Percentiles rank a stretch among this genome's conserved stretches.
phyloP scores from a whole-genome alignment of 2,113 vertebrate species.

The Galbula dea region DNA sequence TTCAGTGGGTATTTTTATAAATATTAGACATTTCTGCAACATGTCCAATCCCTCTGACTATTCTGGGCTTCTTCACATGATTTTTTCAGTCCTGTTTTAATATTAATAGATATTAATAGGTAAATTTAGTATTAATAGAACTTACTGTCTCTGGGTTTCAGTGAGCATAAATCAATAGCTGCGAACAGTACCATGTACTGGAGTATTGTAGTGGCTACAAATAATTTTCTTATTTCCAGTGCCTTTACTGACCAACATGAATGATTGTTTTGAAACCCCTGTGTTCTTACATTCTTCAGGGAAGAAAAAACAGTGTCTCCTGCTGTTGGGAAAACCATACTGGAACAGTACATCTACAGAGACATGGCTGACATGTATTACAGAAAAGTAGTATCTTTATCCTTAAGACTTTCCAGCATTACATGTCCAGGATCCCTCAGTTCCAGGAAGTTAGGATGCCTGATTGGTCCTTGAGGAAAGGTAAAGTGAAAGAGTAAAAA shows the following conservation, averaged over 20 bases:
- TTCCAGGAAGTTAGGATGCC: background rate
- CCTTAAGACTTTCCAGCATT: background rate
- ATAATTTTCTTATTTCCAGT: conserved; percentile 1
- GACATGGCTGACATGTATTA: background rate
- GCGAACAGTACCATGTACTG: background rate
- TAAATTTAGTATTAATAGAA: conserved; percentile 37
- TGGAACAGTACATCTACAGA: background rate
- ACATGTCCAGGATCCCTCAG: background rate
- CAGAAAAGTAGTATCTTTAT: background rate
- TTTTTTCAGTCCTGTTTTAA: background rate
- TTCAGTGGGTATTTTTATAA: background rate
- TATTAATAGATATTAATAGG: conserved; percentile 43
- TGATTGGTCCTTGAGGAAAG: background rate
- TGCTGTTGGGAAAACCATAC: background rate
- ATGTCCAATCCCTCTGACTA: background rate
- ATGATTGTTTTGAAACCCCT: conserved; percentile 4
- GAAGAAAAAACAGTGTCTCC: background rate
- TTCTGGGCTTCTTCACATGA: background rate
- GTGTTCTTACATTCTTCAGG: background rate
- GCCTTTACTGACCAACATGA: background rate
- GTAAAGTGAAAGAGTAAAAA: background rate
- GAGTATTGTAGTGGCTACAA: background rate
- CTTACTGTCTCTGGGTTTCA: background rate
- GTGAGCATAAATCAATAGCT: conserved; percentile 25
- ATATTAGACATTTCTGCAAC: background rate